Percentiles rank a stretch among this genome's conserved stretches.
These are phyloP conservation scores for Poliocrania exsul DNA, from an alignment of 2,797 vertebrate species.

Conservation along the genomic window DNA sequence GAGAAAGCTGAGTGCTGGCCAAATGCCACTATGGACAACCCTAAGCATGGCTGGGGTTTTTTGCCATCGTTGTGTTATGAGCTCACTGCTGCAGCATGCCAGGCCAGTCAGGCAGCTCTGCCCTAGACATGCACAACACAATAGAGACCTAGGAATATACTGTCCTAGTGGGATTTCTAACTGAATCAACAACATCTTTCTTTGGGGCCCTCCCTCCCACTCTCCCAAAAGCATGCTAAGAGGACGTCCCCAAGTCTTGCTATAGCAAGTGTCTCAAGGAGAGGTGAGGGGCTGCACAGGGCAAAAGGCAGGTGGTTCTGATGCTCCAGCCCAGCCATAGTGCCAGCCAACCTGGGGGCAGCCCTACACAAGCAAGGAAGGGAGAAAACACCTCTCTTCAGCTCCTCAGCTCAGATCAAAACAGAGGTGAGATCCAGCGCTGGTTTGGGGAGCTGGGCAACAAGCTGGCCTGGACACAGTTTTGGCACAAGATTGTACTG, in stretches of 20 bases:
- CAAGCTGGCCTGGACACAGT: not conserved
- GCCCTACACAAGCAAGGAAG: rapidly evolving
- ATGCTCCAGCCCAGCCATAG: not conserved
- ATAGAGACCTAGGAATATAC: not conserved
- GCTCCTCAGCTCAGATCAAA: not conserved
- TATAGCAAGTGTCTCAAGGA: not conserved
- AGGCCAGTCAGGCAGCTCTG: slow-evolving; percentile 5
- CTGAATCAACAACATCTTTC: not conserved
- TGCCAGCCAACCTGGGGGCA: not conserved
- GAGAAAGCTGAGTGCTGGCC: not conserved
- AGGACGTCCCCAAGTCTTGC: rapidly evolving
- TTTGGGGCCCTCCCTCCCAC: not conserved
- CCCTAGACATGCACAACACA: not conserved
- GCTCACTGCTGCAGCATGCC: not conserved
- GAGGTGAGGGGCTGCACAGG: not conserved
- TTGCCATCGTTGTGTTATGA: not conserved
- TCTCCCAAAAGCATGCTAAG: not conserved
- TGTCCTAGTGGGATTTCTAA: not conserved
- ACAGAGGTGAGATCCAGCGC: not conserved
- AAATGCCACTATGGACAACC: rapidly evolving
- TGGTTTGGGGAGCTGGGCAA: not conserved
- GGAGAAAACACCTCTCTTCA: not conserved
- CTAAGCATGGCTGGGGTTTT: not conserved
- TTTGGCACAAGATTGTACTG: not conserved
- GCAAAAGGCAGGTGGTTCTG: not conserved